Conservation (phyloP, 2,888 invertebrate species). For the Meloe dianella region DNA sequence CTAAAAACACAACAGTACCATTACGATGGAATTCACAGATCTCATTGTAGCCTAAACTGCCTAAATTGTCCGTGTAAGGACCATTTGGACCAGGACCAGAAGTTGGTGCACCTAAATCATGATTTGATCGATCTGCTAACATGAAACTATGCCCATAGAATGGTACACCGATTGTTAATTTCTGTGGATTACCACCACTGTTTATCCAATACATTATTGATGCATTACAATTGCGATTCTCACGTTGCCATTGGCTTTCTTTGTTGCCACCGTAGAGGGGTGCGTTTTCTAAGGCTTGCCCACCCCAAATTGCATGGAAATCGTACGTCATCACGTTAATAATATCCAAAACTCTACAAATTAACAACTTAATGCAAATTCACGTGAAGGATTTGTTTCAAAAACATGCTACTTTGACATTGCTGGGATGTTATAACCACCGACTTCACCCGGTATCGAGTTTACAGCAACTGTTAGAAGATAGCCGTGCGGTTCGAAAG, state of each 20-base stretch:
- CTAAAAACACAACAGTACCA: constrained; percentile 37
- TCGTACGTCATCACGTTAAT: constrained; percentile 30
- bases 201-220: constrained; percentile 28
- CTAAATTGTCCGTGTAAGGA: constrained; percentile 25
- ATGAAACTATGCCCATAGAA: constrained; percentile 27
- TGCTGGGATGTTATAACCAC: constrained; percentile 65
- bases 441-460: constrained; percentile 59
- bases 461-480: constrained; percentile 66
- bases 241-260: constrained; percentile 34
- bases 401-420: constrained; percentile 59
- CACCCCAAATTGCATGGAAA: constrained; percentile 27
- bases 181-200: constrained; percentile 26
- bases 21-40: constrained; percentile 37
- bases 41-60: constrained; percentile 29
- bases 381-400: background rate
- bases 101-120: constrained; percentile 20
- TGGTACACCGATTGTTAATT: constrained; percentile 27
- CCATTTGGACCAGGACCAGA: constrained; percentile 24
- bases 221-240: constrained; percentile 27
- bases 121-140: constrained; percentile 19
- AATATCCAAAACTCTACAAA: constrained; percentile 26
- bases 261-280: constrained; percentile 27
- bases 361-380: background rate
- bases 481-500: constrained; percentile 61
- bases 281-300: constrained; percentile 25